Conservation (phyloP, 2,113 vertebrate species). For the Pan paniscus region DNA sequence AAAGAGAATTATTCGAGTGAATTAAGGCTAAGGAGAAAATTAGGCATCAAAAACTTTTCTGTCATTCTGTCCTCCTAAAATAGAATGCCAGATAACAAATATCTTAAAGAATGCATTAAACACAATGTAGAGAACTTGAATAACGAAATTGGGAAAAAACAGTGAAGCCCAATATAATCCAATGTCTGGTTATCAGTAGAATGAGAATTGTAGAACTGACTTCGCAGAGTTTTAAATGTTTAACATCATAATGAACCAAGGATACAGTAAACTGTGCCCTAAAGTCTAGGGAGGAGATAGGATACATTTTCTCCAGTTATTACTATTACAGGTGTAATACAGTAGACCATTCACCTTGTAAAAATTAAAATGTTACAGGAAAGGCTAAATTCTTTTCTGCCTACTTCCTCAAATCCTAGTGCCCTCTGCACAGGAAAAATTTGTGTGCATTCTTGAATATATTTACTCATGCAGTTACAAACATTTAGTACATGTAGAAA, state of each 20-base stretch:
- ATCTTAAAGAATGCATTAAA: not conserved
- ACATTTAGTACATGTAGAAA: not conserved
- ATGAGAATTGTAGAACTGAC: not conserved
- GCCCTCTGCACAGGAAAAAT: not conserved
- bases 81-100: not conserved
- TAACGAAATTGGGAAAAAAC: not conserved
- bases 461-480: not conserved
- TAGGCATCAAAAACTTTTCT: not conserved
- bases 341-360: not conserved
- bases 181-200: not conserved
- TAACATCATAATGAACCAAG: not conserved
- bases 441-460: not conserved
- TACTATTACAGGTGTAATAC: not conserved
- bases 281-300: not conserved
- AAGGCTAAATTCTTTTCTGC: not conserved
- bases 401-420: not conserved
- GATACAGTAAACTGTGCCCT: not conserved
- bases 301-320: not conserved
- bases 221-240: not conserved
- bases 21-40: slow-evolving; percentile 15
- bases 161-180: not conserved
- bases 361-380: not conserved
- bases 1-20: not conserved
- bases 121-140: not conserved
- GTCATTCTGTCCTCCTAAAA: not conserved